Evolutionary conservation across 2,113 vertebrate genomes (phyloP).

Genomic region (Rana temporaria): DNA sequence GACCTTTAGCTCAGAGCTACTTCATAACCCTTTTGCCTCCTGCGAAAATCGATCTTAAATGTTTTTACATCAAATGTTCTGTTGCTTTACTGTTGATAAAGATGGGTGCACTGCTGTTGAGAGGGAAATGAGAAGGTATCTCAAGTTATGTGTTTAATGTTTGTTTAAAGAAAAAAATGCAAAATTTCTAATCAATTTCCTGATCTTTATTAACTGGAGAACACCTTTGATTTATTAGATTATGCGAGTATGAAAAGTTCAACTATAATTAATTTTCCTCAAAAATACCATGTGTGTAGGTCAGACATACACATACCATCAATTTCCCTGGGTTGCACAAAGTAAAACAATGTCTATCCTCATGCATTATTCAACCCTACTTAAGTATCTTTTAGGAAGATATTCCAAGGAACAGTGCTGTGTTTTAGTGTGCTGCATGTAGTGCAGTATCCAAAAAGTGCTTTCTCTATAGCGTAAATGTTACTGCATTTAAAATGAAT

Average conservation of each 20-base stretch:
- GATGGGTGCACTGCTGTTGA: background rate
- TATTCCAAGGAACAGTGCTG: too few relatives aligned
- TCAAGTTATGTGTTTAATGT: slow-evolving; percentile 36
- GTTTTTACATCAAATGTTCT: slow-evolving; percentile 61
- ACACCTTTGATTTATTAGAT: background rate
- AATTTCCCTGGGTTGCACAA: too few relatives aligned
- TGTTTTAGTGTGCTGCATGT: too few relatives aligned
- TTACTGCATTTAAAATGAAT: too few relatives aligned
- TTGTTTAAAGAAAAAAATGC: slow-evolving; percentile 11
- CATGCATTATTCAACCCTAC: too few relatives aligned
- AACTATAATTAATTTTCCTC: background rate
- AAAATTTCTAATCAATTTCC: slow-evolving; percentile 14
- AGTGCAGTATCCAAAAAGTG: too few relatives aligned
- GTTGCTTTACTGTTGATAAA: background rate
- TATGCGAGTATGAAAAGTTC: background rate
- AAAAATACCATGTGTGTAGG: too few relatives aligned
- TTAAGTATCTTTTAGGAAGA: too few relatives aligned
- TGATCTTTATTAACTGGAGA: slow-evolving; percentile 9
- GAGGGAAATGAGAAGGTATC: background rate
- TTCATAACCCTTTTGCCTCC: slow-evolving; percentile 62
- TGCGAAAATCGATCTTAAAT: slow-evolving; percentile 61
- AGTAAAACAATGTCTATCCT: too few relatives aligned
- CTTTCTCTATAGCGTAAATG: too few relatives aligned
- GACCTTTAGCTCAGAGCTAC: slow-evolving; percentile 70
- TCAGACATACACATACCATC: too few relatives aligned